A percentile compares a stretch with the other conserved stretches of the same genome.
These are phyloP conservation scores for Coleophora deauratella DNA, from an alignment of 2,888 invertebrate species.

Conservation along the genomic window DNA sequence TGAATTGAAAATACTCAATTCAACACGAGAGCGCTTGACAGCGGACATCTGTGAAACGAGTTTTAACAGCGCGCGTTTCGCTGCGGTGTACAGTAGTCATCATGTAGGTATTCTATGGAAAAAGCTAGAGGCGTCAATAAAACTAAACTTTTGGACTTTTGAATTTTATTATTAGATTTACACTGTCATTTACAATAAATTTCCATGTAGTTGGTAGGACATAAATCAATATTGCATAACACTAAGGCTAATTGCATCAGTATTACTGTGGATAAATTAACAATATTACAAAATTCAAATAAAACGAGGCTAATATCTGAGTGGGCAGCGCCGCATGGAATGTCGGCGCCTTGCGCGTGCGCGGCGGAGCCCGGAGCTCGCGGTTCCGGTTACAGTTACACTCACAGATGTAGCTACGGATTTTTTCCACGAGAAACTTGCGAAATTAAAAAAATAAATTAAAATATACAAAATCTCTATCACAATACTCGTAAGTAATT, in stretches of 20 bases:
- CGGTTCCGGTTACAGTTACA: slow-evolving; percentile 57
- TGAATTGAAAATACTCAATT: too few relatives aligned
- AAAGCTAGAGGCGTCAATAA: too few relatives aligned
- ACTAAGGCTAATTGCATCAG: slow-evolving; percentile 74
- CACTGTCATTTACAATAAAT: slow-evolving; percentile 75
- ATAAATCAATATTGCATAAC: slow-evolving; percentile 74
- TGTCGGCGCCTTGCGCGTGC: slow-evolving; percentile 1
- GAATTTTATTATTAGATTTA: slow-evolving; percentile 75
- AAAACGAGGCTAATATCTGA: slow-evolving; percentile 73
- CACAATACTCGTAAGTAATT: slow-evolving; percentile 75
- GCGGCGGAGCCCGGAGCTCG: slow-evolving; percentile 56
- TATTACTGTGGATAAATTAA: slow-evolving; percentile 72
- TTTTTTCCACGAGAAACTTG: slow-evolving; percentile 52
- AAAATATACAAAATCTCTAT: slow-evolving; percentile 75
- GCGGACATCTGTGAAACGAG: too few relatives aligned
- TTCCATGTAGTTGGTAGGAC: slow-evolving; percentile 73
- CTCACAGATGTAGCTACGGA: slow-evolving; percentile 66
- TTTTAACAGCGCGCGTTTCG: too few relatives aligned
- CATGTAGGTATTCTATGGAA: too few relatives aligned
- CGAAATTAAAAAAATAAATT: slow-evolving; percentile 73
- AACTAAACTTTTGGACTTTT: slow-evolving; percentile 61
- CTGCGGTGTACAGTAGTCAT: too few relatives aligned
- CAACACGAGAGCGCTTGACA: too few relatives aligned
- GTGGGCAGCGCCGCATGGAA: slow-evolving; percentile 27
- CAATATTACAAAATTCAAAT: slow-evolving; percentile 71